phyloP scores from a whole-genome alignment of 2,888 invertebrate genomes.

The Torymus texanus region DNA sequence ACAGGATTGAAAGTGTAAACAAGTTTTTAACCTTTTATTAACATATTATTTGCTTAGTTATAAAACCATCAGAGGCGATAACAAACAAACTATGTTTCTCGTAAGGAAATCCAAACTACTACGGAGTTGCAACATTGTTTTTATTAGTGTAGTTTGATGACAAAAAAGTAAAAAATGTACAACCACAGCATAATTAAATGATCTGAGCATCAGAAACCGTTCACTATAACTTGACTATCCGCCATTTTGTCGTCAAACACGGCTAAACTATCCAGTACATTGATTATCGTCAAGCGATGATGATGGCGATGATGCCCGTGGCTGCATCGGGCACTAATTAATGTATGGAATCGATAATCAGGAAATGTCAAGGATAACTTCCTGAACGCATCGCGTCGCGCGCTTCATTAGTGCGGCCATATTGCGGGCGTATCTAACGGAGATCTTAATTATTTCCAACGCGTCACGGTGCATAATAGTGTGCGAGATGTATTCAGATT shows the following conservation, averaged over 20 bases:
- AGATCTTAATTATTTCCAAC: conserved; percentile 39
- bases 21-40: too few species aligned
- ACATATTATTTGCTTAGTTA: too few species aligned
- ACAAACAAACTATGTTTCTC: too few species aligned
- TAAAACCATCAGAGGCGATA: too few species aligned
- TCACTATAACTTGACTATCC: background rate
- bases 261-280: background rate
- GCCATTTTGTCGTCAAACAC: conserved; percentile 9
- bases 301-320: background rate
- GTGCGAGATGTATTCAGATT: too few species aligned
- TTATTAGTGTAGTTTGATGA: too few species aligned
- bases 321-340: conserved; percentile 31
- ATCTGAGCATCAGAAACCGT: too few species aligned
- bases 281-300: background rate
- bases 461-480: background rate
- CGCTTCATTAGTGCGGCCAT: conserved; percentile 17
- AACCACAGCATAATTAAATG: too few species aligned
- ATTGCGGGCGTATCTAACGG: background rate
- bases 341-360: conserved; percentile 41
- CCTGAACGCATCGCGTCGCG: conserved; percentile 15
- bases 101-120: too few species aligned
- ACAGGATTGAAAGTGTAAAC: too few species aligned
- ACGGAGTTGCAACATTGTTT: too few species aligned
- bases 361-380: conserved; percentile 48
- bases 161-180: too few species aligned